Conservation (phyloP, 2,113 vertebrate genomes). For the Lycaon pictus region DNA sequence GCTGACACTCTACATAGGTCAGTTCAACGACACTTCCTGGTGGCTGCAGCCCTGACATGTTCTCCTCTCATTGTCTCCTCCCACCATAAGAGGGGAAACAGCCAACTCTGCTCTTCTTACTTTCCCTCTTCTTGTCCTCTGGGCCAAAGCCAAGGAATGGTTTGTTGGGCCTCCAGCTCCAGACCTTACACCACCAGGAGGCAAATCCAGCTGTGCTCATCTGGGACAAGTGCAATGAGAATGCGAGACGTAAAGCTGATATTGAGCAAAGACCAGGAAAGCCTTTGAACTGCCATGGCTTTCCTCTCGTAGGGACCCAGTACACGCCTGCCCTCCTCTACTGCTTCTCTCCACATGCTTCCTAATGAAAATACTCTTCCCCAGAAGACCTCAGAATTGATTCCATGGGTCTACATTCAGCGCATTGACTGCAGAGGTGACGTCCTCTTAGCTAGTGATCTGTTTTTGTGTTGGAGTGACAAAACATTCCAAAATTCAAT, state of each 20-base stretch:
- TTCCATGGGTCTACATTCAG: background rate
- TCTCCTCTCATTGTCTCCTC: background rate
- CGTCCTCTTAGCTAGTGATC: slow-evolving; percentile 79
- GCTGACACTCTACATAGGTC: fast-evolving
- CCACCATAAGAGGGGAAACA: background rate
- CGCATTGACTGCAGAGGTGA: slow-evolving; percentile 5
- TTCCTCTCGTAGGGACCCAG: background rate
- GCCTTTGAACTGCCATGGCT: background rate
- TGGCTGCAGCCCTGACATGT: background rate
- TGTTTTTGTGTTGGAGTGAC: slow-evolving; percentile 76
- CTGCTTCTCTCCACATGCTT: background rate
- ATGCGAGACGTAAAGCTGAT: background rate
- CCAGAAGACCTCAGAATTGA: slow-evolving; percentile 44
- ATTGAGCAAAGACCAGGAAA: background rate
- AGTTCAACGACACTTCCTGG: background rate
- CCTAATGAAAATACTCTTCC: background rate
- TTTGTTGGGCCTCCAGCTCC: background rate
- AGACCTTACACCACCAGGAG: background rate
- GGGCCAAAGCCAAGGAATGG: background rate
- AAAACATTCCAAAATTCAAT: slow-evolving; percentile 82
- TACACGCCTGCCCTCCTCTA: background rate
- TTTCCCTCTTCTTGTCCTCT: background rate
- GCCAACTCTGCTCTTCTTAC: background rate
- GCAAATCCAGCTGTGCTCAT: background rate
- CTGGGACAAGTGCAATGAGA: fast-evolving